Base-by-base conservation (phyloP, 2,113 vertebrate genomes). In the Mesembrinibis cayennensis region DNA sequence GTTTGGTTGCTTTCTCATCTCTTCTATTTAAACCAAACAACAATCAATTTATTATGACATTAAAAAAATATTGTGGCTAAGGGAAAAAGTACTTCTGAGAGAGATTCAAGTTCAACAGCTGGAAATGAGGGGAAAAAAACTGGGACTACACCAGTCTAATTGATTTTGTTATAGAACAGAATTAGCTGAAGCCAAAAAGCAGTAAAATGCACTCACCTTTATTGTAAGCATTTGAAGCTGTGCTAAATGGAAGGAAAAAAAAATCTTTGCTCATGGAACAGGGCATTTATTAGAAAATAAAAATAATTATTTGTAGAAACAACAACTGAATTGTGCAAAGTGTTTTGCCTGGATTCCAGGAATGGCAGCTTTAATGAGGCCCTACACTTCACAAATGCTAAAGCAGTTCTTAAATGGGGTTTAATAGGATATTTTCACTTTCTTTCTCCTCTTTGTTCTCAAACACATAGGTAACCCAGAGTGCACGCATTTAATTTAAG, bases 291-390 rank as follows among this genome's bases (percentile, higher is more conserved):
- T 96, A 97, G 92, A 97, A 98, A 98, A 98, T 97, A 98, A 97
- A 98, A 98, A 97, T 98, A 96, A 98, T 98, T 98, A 99, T 98
- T 98, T 98, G 98, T 91, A 98, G 98, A 97, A 98, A 97, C 98
- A 98, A 98, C 97, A 98, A 98, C 89, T 98, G 97, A 98, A 98
- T 98, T 98, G 98, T 97, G 98, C 96, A 87, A 93, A 97, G 97
- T 97, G 97, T 97, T 98, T 98, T 98, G 85, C 96, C 94, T 97
- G 96, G 98, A 97, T 98, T 99, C 94, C 98, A 97, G 86, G 98
- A 98, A 98, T 97, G 97, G 92, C 47, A 16, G 85, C 94, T 98
- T 98, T 98, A 98, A 98, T 98, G 98, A 98, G 98, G 96, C 96
- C 93, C 95, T 97, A 93, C 95, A 87, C 96, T 98, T 97, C 55